A percentile compares a stretch with the other conserved stretches of the same genome.
Evolutionary conservation across 1,140 invertebrate genomes (phyloP).

Genomic region (Delia radicum): DNA sequence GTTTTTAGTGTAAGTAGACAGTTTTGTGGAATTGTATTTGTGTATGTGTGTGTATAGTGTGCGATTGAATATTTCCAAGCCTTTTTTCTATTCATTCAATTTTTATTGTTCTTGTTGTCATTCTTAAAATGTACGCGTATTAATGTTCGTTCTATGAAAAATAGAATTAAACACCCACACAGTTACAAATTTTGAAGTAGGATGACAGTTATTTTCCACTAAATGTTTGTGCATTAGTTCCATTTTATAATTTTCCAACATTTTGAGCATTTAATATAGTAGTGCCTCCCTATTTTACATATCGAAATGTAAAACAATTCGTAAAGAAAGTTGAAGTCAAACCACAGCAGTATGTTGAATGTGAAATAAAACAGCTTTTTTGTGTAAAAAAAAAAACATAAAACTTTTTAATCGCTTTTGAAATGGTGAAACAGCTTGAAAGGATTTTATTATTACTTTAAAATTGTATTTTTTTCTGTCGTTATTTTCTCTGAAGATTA

Average conservation of each 20-base stretch:
- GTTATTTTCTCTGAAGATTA: slow-evolving; percentile 12
- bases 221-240: too few relatives aligned
- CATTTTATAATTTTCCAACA: too few relatives aligned
- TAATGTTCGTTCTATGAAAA: neutral
- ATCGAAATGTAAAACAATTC: slow-evolving; percentile 10
- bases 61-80: neutral
- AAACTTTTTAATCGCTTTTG: slow-evolving; percentile 20
- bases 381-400: neutral
- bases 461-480: slow-evolving; percentile 14
- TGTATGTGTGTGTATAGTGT: neutral
- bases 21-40: neutral
- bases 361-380: neutral
- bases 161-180: neutral
- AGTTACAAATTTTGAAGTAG: too few relatives aligned
- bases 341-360: slow-evolving; percentile 13
- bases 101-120: neutral
- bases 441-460: slow-evolving; percentile 22
- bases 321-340: slow-evolving; percentile 12
- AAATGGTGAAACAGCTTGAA: slow-evolving; percentile 23
- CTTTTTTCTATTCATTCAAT: neutral
- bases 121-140: neutral
- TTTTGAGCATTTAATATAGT: too few relatives aligned
- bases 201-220: too few relatives aligned
- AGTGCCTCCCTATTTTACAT: too few relatives aligned
- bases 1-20: neutral